phyloP scores from a whole-genome alignment of 2,888 invertebrate genomes.

The Gymnocheta viridis region DNA sequence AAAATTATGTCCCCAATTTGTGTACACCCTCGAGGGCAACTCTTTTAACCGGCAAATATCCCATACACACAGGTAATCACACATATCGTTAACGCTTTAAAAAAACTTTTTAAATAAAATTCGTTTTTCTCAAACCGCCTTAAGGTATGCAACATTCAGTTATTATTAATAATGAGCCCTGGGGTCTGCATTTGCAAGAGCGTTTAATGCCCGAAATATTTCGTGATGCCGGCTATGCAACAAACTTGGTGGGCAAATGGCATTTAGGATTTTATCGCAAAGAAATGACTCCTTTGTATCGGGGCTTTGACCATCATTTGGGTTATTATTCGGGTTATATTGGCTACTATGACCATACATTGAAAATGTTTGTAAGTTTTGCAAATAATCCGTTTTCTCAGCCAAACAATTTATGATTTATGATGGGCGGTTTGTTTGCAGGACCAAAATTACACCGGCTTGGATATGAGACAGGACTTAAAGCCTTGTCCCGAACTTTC shows the following conservation, averaged over 20 bases:
- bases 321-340: conserved; percentile 93
- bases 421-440: no score
- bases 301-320: conserved; percentile 92
- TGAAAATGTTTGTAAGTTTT: conserved; percentile 81
- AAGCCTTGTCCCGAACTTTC: conserved; percentile 83
- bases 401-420: no score
- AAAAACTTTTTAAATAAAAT: neutral
- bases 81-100: neutral
- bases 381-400: no score
- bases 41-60: conserved; percentile 93
- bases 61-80: conserved; percentile 87
- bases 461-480: conserved; percentile 83
- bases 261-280: conserved; percentile 90
- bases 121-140: neutral
- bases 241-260: conserved; percentile 96
- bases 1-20: conserved; percentile 90
- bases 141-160: conserved; percentile 89
- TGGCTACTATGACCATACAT: conserved; percentile 89
- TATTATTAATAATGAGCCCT: conserved; percentile 86
- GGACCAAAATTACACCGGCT: conserved; percentile 80
- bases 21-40: conserved; percentile 93
- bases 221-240: conserved; percentile 89
- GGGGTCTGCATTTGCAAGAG: conserved; percentile 87
- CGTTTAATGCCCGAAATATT: conserved; percentile 88
- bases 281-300: conserved; percentile 85